phyloP scores from a whole-genome alignment of 1,140 invertebrate genomes.

The Listronotus bonariensis region DNA sequence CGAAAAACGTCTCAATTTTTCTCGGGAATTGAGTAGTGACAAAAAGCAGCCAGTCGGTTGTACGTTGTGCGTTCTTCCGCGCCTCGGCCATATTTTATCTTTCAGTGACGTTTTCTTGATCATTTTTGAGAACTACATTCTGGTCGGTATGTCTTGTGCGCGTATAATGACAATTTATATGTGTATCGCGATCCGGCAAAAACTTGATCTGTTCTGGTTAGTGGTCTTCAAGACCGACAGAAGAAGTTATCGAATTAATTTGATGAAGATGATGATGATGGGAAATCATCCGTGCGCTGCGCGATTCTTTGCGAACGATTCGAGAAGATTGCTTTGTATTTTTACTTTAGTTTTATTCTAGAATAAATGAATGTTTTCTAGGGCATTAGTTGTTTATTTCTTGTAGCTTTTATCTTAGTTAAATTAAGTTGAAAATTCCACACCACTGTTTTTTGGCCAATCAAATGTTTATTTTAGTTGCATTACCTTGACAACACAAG shows the following conservation, averaged over 20 bases:
- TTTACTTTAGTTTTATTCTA: too few species aligned
- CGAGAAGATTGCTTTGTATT: too few species aligned
- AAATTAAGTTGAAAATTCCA: too few species aligned
- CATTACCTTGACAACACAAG: too few species aligned
- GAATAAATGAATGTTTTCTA: too few species aligned
- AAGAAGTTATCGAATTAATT: constrained; percentile 39
- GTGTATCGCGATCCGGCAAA: constrained; percentile 38
- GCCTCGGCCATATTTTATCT: constrained; percentile 32
- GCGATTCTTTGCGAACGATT: constrained; percentile 16
- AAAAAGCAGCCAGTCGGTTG: constrained; percentile 2
- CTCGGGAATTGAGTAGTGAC: background rate
- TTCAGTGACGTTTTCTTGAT: constrained; percentile 45
- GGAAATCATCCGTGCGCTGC: constrained; percentile 15
- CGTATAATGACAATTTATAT: constrained; percentile 53
- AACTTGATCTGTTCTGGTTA: constrained; percentile 32
- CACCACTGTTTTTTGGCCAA: too few species aligned
- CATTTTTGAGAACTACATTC: constrained; percentile 54
- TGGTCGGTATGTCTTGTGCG: constrained; percentile 48
- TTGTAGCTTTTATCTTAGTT: too few species aligned
- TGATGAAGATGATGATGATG: constrained; percentile 32
- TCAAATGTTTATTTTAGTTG: too few species aligned
- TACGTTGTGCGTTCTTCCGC: constrained; percentile 9
- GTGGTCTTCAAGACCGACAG: constrained; percentile 29
- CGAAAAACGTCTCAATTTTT: constrained; percentile 17
- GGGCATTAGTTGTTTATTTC: too few species aligned